Evolutionary conservation across 2,797 vertebrate species (phyloP).

Genomic region (Chaetophractus vellerosus): DNA sequence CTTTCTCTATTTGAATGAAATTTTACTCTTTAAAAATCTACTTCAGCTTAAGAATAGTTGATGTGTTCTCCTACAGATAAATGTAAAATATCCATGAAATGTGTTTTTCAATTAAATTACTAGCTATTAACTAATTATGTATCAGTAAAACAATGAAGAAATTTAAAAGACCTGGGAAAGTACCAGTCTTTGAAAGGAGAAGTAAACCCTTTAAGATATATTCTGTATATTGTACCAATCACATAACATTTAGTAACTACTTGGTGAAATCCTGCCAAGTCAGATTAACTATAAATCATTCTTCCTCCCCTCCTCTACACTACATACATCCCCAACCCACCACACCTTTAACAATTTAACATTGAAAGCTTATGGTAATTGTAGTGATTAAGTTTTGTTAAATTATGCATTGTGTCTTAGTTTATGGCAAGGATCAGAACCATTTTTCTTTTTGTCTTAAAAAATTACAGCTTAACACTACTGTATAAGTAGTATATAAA

Average conservation of each 20-base stretch:
- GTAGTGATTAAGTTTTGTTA: background rate
- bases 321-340: background rate
- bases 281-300: background rate
- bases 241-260: background rate
- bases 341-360: background rate
- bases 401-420: background rate
- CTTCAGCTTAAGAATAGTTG: background rate
- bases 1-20: constrained; percentile 59
- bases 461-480: background rate
- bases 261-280: constrained; percentile 9
- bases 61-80: background rate
- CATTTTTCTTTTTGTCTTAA: background rate
- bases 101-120: constrained; percentile 56
- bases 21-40: background rate
- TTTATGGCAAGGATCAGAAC: constrained; percentile 8
- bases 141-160: constrained; percentile 45
- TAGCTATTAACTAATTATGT: background rate
- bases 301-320: background rate
- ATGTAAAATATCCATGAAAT: constrained; percentile 34
- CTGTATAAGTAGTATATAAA: background rate
- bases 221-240: background rate
- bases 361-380: constrained; percentile 22
- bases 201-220: constrained; percentile 50
- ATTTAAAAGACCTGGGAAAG: constrained; percentile 19
- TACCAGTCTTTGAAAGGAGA: background rate